Conservation (phyloP, 2,113 vertebrate species). For the Mellivora capensis region DNA sequence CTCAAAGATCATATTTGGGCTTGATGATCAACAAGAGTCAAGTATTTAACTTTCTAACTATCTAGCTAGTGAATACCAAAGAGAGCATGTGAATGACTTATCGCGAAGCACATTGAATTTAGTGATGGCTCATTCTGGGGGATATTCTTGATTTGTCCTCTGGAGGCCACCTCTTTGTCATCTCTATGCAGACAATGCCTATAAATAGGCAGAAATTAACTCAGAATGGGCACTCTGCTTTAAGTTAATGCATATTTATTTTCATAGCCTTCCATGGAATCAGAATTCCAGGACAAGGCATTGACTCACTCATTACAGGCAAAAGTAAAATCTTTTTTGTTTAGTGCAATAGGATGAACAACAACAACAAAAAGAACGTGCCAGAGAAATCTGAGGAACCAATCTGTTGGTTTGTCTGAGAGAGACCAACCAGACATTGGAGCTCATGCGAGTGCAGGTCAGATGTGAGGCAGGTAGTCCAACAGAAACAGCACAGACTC, state of each 20-base stretch:
- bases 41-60: neutral
- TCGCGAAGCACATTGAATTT: neutral
- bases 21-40: neutral
- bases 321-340: neutral
- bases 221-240: neutral
- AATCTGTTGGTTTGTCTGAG: neutral
- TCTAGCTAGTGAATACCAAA: neutral
- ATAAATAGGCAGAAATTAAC: neutral
- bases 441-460: neutral
- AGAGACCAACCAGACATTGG: neutral
- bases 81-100: neutral
- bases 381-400: neutral
- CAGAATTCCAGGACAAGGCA: neutral
- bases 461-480: fast-evolving
- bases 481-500: neutral
- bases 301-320: neutral
- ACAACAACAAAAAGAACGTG: neutral
- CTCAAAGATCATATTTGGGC: neutral
- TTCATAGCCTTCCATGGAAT: neutral
- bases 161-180: neutral
- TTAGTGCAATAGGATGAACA: neutral
- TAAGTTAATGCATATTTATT: neutral
- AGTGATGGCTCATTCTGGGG: neutral
- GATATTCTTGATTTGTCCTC: neutral
- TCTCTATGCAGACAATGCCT: neutral